phyloP scores from a whole-genome alignment of 2,888 invertebrate genomes.

The Nomada goodeniana region DNA sequence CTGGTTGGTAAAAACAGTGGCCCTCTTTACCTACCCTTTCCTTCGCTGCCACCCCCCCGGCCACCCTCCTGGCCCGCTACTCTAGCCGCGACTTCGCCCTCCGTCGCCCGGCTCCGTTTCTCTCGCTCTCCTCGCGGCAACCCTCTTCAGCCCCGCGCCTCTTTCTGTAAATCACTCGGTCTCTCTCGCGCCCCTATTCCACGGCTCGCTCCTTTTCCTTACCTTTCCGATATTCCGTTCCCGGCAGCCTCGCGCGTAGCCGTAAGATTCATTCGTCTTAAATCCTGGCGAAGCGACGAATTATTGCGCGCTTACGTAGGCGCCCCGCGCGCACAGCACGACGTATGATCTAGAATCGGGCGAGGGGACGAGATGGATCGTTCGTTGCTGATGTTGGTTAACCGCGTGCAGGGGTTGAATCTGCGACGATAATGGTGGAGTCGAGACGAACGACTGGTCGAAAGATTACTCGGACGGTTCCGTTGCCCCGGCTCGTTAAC shows the following conservation, averaged over 20 bases:
- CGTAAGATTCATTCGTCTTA: conserved; percentile 76
- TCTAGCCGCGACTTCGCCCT: conserved; percentile 52
- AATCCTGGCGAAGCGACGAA: conserved; percentile 65
- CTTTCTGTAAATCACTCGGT: conserved; percentile 19
- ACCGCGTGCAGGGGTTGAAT: conserved; percentile 1
- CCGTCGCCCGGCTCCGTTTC: conserved; percentile 40
- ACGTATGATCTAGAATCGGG: background rate
- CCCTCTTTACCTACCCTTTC: conserved; percentile 76
- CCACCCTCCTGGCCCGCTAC: conserved; percentile 50
- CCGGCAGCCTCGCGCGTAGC: conserved; percentile 69
- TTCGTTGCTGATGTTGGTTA: conserved; percentile 7
- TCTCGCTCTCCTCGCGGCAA: conserved; percentile 30
- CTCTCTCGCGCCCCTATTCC: conserved; percentile 34
- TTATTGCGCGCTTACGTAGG: conserved; percentile 55
- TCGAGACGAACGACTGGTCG: background rate
- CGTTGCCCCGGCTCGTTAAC: no score
- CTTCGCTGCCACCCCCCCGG: conserved; percentile 50
- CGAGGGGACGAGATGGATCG: background rate
- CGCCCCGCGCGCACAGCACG: conserved; percentile 13
- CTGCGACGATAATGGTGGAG: background rate
- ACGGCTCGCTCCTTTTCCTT: conserved; percentile 61
- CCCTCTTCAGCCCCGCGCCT: conserved; percentile 23
- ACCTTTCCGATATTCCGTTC: conserved; percentile 75
- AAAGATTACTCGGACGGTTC: background rate
- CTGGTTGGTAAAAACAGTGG: conserved; percentile 78